Evolutionary conservation across 92 coral and sea anemone genomes (phyloP).

Genomic region (Zoanthus sociatus): DNA sequence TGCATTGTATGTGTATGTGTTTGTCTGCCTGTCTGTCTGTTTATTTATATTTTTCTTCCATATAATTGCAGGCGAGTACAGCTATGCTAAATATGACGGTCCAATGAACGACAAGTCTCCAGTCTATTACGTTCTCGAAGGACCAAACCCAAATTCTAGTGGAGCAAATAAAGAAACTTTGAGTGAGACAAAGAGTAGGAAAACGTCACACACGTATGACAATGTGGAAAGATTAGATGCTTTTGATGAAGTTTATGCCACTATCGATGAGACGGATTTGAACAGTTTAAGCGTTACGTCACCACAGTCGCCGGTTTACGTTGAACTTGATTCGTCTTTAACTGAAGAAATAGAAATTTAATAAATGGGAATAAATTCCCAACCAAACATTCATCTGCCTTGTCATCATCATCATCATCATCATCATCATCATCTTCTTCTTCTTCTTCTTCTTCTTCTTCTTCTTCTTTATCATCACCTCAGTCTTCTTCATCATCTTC

Average conservation of each 20-base stretch:
- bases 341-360: background rate
- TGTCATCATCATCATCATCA: no score
- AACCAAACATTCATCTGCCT: no score
- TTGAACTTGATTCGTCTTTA: background rate
- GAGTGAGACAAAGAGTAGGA: background rate
- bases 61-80: slow-evolving; percentile 20
- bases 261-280: background rate
- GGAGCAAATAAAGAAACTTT: background rate
- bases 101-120: background rate
- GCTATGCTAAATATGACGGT: slow-evolving; percentile 11
- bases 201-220: background rate
- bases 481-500: no score
- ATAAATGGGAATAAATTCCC: no score
- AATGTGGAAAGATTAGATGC: background rate
- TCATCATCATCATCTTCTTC: no score
- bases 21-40: background rate
- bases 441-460: no score
- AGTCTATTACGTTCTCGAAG: slow-evolving; percentile 24
- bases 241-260: slow-evolving; percentile 7
- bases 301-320: slow-evolving; percentile 13
- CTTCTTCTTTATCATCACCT: no score
- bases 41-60: background rate
- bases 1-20: background rate
- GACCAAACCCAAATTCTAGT: background rate
- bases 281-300: background rate